phyloP scores from a whole-genome alignment of 1,140 invertebrate species.

The Microplitis demolitor region DNA sequence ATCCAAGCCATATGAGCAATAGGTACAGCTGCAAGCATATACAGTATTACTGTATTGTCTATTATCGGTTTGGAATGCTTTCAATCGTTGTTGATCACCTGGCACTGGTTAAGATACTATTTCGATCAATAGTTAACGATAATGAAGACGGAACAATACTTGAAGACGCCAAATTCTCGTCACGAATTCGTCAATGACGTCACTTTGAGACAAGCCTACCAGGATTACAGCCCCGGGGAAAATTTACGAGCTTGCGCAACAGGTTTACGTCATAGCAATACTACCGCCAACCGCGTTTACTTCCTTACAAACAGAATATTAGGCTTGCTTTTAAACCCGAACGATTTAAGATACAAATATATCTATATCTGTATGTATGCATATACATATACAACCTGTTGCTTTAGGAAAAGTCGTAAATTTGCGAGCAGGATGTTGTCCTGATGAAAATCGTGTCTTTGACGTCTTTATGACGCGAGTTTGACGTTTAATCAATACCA shows the following conservation, averaged over 20 bases:
- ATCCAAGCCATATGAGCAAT: too few relatives aligned
- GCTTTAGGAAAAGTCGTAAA: constrained; percentile 53
- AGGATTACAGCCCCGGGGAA: constrained; percentile 59
- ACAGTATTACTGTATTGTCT: background rate
- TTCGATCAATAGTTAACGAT: constrained; percentile 20
- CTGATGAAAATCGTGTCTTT: constrained; percentile 62
- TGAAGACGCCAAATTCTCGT: constrained; percentile 51
- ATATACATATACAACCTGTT: constrained; percentile 46
- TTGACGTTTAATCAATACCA: constrained; percentile 61
- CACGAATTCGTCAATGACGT: constrained; percentile 61
- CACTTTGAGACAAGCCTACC: constrained; percentile 58
- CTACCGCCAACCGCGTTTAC: constrained; percentile 3
- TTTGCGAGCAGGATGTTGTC: constrained; percentile 60
- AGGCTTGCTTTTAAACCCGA: background rate
- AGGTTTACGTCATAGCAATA: constrained; percentile 35
- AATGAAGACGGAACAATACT: background rate
- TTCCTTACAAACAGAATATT: background rate
- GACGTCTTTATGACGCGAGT: constrained; percentile 61
- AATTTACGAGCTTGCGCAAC: constrained; percentile 60
- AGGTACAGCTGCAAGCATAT: background rate
- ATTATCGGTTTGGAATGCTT: background rate
- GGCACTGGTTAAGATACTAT: background rate
- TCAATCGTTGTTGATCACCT: background rate
- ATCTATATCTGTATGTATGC: background rate
- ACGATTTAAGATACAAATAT: too few relatives aligned